Evolutionary conservation across 2,113 vertebrate species (phyloP).

Genomic region (Cavia aperea): DNA sequence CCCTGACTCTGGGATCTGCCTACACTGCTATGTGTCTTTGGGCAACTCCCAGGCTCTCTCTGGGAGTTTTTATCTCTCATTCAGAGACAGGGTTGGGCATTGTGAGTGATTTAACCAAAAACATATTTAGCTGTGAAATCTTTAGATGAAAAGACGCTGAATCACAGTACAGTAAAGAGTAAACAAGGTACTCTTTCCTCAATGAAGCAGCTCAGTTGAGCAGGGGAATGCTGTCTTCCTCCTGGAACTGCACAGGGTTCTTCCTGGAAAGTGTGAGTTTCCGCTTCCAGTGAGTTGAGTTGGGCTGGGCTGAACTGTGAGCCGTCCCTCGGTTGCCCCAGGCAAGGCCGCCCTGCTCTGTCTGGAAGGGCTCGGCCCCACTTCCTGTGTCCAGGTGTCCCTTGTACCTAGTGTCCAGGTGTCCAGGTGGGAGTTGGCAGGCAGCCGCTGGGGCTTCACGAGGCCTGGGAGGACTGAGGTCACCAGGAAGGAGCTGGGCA

Average conservation of each 20-base stretch:
- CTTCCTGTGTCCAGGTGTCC: neutral
- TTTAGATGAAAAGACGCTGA: neutral
- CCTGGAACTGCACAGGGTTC: neutral
- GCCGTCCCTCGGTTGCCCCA: fast-evolving
- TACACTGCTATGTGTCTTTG: neutral
- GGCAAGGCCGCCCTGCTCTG: neutral
- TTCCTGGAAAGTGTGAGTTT: neutral
- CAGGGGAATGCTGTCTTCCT: neutral
- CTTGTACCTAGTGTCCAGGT: neutral
- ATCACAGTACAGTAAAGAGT: neutral
- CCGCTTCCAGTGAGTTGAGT: neutral
- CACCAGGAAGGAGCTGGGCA: neutral
- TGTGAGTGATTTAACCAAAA: neutral
- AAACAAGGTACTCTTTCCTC: neutral
- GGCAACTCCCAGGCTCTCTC: neutral
- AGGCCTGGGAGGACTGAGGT: neutral
- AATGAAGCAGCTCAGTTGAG: neutral
- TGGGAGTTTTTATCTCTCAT: neutral
- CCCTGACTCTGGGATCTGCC: neutral
- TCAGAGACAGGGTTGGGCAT: neutral
- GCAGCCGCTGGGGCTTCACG: neutral
- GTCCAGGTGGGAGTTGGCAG: fast-evolving
- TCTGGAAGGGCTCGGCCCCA: neutral
- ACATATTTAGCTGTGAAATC: neutral
- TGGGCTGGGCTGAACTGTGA: neutral